Evolutionary conservation across 2,113 vertebrate genomes (phyloP).

Genomic region (Brachyhypopomus gauderio): DNA sequence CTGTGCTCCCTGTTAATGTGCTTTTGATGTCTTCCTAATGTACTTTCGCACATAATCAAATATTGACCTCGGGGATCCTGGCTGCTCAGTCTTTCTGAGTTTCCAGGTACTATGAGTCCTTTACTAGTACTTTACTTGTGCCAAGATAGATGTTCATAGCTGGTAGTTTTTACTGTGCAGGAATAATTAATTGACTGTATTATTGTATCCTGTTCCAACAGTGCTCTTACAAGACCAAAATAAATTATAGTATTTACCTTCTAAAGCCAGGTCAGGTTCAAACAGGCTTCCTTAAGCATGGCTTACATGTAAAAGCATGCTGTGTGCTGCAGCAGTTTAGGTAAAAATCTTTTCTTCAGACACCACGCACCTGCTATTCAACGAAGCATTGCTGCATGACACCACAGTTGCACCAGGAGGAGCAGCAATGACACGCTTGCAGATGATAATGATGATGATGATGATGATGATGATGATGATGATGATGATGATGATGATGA

Average conservation of each 20-base stretch:
- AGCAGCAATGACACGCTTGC: slow-evolving; percentile 85
- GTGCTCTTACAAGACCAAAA: not conserved
- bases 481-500: slow-evolving; percentile 75
- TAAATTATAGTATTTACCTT: not conserved
- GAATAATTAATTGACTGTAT: not conserved
- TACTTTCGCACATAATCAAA: not conserved
- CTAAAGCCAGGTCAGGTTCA: not conserved
- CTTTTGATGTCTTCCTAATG: slow-evolving; percentile 14
- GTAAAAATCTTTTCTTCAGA: too few relatives aligned
- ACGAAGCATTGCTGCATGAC: slow-evolving; percentile 91
- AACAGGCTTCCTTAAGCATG: not conserved
- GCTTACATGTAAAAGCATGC: too few relatives aligned
- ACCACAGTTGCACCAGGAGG: slow-evolving; percentile 83
- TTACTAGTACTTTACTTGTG: not conserved
- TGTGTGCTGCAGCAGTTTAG: too few relatives aligned
- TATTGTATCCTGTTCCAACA: not conserved
- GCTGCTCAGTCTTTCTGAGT: not conserved
- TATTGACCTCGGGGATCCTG: not conserved
- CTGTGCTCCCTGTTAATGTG: slow-evolving; percentile 15
- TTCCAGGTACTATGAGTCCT: not conserved
- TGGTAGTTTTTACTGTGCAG: not conserved
- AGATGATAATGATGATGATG: slow-evolving; percentile 80
- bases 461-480: slow-evolving; percentile 81
- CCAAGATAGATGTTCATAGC: not conserved
- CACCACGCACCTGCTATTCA: slow-evolving; percentile 46